phyloP scores from a whole-genome alignment of 1,140 invertebrate genomes.

The Leptinotarsa undecemlineata region DNA sequence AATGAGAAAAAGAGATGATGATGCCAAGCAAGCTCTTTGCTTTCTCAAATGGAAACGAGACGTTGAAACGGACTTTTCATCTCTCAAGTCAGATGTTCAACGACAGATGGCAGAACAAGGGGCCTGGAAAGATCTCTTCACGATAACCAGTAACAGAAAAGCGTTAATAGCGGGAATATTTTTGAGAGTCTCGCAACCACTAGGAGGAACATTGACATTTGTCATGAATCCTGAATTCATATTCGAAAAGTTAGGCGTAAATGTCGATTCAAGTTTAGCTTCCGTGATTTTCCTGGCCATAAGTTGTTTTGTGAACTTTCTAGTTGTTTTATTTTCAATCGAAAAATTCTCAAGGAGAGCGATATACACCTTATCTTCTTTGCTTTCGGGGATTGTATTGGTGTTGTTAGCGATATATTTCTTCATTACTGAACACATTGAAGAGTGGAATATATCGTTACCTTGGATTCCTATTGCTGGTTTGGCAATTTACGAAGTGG shows the following conservation, averaged over 20 bases:
- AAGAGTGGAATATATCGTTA: conserved; percentile 42
- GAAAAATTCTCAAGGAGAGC: conserved; percentile 32
- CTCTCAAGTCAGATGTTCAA: conserved; percentile 43
- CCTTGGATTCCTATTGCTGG: conserved; percentile 46
- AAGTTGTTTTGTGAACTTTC: neutral
- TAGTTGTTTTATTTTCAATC: conserved; percentile 11
- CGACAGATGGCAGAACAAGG: conserved; percentile 42
- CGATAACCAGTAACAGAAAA: conserved; percentile 45
- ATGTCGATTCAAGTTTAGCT: neutral
- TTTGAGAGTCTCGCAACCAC: conserved; percentile 42
- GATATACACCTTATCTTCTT: conserved; percentile 32
- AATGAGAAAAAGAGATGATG: conserved; percentile 40
- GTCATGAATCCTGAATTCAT: conserved; percentile 42
- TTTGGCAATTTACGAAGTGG: conserved; percentile 40
- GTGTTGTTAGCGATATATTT: conserved; percentile 59
- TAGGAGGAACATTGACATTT: conserved; percentile 41
- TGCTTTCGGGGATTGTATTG: conserved; percentile 33
- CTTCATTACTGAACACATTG: conserved; percentile 26
- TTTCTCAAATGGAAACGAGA: conserved; percentile 58
- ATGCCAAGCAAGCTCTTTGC: conserved; percentile 41
- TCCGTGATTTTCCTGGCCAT: neutral
- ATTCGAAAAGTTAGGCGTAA: conserved; percentile 35
- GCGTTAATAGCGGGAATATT: conserved; percentile 46
- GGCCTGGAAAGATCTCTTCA: conserved; percentile 41
- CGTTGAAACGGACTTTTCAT: conserved; percentile 42